Conservation (phyloP, 1,140 invertebrate genomes). For the Acromyrmex heyeri region DNA sequence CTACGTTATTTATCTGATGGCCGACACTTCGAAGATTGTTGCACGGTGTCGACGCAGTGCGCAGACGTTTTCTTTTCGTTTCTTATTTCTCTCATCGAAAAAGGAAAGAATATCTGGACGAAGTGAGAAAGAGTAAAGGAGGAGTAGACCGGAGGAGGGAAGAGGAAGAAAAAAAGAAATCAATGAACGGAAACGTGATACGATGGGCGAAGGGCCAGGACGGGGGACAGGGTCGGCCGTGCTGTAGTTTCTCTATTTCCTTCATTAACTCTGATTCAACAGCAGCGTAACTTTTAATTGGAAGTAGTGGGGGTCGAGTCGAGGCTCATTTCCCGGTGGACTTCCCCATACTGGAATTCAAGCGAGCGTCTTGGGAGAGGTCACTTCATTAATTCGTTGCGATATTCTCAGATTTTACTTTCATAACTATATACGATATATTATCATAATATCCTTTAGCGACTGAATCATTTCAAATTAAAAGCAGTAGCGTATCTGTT, state of each 20-base stretch:
- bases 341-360: constrained; percentile 80
- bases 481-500: not conserved
- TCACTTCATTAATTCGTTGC: constrained; percentile 76
- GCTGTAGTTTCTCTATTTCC: constrained; percentile 84
- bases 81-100: constrained; percentile 32
- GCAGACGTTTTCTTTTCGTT: constrained; percentile 35
- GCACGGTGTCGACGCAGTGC: constrained; percentile 54
- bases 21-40: constrained; percentile 59
- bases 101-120: constrained; percentile 20
- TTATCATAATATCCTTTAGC: constrained; percentile 40
- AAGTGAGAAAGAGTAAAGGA: constrained; percentile 18
- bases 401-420: constrained; percentile 67
- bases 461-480: constrained; percentile 58
- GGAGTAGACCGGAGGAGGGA: constrained; percentile 11
- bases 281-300: constrained; percentile 86
- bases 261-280: constrained; percentile 85
- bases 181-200: constrained; percentile 77
- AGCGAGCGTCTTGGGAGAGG: constrained; percentile 81
- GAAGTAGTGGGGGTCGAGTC: constrained; percentile 82
- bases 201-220: constrained; percentile 70
- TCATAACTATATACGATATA: constrained; percentile 44
- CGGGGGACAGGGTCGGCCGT: constrained; percentile 69
- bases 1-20: constrained; percentile 52
- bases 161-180: constrained; percentile 73
- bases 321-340: constrained; percentile 85